Evolutionary conservation across 2,888 invertebrate species (phyloP), one percentile per base, ranked within the genome.

Genomic region (Mamestra brassicae): DNA sequence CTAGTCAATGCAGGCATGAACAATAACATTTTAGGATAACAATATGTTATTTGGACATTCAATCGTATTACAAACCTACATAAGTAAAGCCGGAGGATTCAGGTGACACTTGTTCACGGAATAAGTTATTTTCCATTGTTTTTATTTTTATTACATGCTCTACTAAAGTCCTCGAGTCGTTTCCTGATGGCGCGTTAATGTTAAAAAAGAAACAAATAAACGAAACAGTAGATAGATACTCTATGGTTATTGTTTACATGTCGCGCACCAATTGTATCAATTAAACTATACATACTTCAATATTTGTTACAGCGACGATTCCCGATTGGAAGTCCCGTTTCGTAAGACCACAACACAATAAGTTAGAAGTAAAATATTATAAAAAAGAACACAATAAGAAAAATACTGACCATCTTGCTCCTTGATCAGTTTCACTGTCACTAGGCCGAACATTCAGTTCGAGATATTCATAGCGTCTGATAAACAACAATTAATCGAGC

Each of bases 361-460:
- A 17, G 15, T 5, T 26, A 72, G 17, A 11, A 26, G 34, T 42
- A 17, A 17, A 65, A 61, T 65, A 52, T 65, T 36, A 76, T 57
- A 64, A 38, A 36, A 62, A 58, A 36, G 38, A 68, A 61, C 42
- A 68, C 36, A 58, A 70, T 55, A 74, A 8, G 47, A 71, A 36
- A 70, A 64, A 65, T 82, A 89, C 89, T 74, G 80, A 89, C 89
- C 89, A 89, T 89, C 63, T 81, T 80, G 80, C 55, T 75, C 50
- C 50, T 68, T 74, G 79, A 80, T 83, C 63, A 78, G 78, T 81
- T 77, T 78, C 83, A 91, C 91, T 88, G 70, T 87, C 91, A 86
- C 87, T 86, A 74, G 63, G 76, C 54, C 69, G 61, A 74, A 80
- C 52, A 79, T 80, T 84, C 57, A 79, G 71, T 73, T 72, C 65